Conservation (phyloP, 2,888 invertebrate species). For the Oegoconia quadripuncta region DNA sequence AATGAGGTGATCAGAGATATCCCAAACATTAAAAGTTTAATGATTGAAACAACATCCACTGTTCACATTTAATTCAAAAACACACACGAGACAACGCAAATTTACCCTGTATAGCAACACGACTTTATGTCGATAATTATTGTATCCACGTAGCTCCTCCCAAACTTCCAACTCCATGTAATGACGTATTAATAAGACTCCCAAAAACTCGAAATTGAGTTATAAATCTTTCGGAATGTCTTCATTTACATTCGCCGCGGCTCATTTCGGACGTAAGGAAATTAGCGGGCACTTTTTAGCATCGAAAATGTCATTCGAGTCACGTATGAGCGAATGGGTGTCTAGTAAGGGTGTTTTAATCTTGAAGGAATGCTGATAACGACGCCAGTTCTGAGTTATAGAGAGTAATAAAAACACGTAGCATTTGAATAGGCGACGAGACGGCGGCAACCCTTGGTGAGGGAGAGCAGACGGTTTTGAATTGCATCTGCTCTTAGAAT, state of each 20-base stretch:
- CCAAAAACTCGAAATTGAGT: conserved; percentile 35
- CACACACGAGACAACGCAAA: no score
- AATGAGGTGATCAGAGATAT: no score
- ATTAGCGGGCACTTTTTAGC: conserved; percentile 56
- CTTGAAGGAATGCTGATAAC: conserved; percentile 58
- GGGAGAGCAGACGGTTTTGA: background rate
- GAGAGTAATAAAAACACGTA: conserved; percentile 61
- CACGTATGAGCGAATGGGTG: conserved; percentile 49
- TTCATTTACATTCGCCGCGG: conserved; percentile 44
- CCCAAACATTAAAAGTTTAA: no score
- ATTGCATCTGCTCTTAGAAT: no score
- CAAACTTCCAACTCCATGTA: background rate
- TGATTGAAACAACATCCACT: no score
- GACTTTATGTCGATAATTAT: background rate
- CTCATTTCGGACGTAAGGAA: conserved; percentile 39
- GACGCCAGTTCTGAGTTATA: conserved; percentile 60
- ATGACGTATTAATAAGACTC: background rate
- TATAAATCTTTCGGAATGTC: conserved; percentile 43
- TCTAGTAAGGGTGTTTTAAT: conserved; percentile 48
- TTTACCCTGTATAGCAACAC: no score
- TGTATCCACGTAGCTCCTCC: background rate
- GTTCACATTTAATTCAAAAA: no score
- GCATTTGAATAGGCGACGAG: conserved; percentile 60
- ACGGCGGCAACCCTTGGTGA: conserved; percentile 40
- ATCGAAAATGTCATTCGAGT: conserved; percentile 35